Conservation (phyloP, 2,113 vertebrate genomes). For the Odocoileus virginianus region DNA sequence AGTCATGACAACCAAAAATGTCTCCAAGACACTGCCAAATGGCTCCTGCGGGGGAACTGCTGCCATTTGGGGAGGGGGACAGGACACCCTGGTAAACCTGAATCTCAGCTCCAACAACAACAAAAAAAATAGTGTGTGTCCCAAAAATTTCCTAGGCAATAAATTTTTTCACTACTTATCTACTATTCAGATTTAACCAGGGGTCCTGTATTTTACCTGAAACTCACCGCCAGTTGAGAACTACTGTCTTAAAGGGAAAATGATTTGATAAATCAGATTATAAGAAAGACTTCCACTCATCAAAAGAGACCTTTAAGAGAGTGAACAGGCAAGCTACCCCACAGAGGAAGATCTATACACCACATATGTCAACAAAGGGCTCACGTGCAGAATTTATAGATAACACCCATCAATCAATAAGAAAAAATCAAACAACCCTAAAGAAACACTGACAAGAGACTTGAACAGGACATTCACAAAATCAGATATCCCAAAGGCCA, state of each 20-base stretch:
- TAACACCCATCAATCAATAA: background rate
- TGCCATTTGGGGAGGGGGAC: background rate
- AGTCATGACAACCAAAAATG: background rate
- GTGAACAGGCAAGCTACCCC: background rate
- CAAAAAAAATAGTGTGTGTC: background rate
- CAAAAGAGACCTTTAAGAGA: background rate
- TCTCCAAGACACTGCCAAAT: background rate
- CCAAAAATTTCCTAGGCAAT: background rate
- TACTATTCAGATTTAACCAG: background rate
- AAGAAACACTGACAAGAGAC: background rate
- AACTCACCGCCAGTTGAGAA: background rate
- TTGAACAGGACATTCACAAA: conserved; percentile 20
- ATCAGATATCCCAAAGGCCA: background rate
- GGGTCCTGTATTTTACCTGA: background rate
- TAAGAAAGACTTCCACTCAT: background rate
- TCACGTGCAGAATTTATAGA: background rate
- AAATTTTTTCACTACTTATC: background rate
- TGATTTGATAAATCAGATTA: background rate
- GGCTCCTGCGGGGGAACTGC: background rate
- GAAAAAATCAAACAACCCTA: background rate
- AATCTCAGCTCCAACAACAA: background rate
- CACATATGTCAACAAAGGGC: background rate
- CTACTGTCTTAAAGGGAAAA: background rate
- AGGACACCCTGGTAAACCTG: background rate
- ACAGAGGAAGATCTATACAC: background rate